phyloP scores from a whole-genome alignment of 2,888 invertebrate species.

The Asteroscopus sphinx region DNA sequence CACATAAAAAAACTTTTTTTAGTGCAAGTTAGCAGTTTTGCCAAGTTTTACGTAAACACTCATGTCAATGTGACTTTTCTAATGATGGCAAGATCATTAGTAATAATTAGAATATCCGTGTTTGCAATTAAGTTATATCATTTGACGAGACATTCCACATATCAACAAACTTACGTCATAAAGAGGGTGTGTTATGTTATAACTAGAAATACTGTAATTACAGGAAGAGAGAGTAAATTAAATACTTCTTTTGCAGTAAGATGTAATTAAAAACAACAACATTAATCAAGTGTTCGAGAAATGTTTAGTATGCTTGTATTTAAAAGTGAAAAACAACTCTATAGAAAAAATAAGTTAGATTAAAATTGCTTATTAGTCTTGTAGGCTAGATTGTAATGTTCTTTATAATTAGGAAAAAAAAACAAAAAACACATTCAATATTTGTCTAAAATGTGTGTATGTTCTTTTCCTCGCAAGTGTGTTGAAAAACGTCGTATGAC shows the following conservation, averaged over 20 bases:
- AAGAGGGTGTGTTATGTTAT: conserved; percentile 5
- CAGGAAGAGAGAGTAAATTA: conserved; percentile 3
- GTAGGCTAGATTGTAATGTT: too few species aligned
- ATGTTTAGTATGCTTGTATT: conserved; percentile 3
- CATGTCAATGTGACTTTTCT: conserved; percentile 8
- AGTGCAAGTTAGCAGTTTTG: not conserved
- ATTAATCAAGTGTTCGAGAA: conserved; percentile 3
- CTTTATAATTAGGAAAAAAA: too few species aligned
- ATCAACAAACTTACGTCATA: conserved; percentile 6
- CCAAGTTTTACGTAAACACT: conserved; percentile 5
- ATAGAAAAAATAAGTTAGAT: too few species aligned
- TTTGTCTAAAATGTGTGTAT: too few species aligned
- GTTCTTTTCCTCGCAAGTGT: too few species aligned
- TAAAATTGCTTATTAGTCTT: too few species aligned
- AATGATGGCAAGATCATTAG: not conserved
- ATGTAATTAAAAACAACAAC: conserved; percentile 10
- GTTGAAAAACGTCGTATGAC: too few species aligned
- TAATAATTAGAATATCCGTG: conserved; percentile 26
- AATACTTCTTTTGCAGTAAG: conserved; percentile 2
- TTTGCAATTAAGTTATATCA: conserved; percentile 10
- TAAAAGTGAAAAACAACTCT: not conserved
- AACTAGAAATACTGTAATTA: conserved; percentile 8
- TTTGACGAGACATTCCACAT: conserved; percentile 18
- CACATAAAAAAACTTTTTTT: too few species aligned
- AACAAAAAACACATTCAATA: too few species aligned